A percentile compares a stretch with the other conserved stretches of the same genome.
Conservation (phyloP, 2,113 vertebrate genomes). For the Crotalus viridis region DNA sequence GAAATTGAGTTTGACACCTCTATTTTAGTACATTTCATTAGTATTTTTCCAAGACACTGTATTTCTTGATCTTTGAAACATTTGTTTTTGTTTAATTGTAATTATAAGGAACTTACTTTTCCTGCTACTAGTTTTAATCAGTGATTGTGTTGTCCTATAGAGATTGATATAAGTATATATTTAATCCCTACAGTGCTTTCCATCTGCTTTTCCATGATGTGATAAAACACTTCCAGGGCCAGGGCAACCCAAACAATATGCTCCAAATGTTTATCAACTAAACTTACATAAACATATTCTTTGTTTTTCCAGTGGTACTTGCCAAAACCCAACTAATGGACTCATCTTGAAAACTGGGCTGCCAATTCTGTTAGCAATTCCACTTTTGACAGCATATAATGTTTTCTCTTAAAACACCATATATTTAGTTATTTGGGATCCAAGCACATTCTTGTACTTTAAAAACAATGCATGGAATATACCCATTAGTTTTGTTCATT, state of each 20-base stretch:
- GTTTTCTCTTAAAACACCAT: neutral
- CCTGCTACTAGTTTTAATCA: neutral
- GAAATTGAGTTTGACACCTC: too few species aligned
- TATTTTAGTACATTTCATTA: neutral
- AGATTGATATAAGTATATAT: neutral
- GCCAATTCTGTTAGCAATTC: neutral
- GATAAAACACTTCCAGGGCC: neutral
- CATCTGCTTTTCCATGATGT: neutral
- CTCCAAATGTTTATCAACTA: neutral
- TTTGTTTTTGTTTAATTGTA: neutral
- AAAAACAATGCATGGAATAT: neutral
- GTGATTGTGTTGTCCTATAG: neutral
- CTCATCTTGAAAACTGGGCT: neutral
- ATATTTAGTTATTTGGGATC: neutral
- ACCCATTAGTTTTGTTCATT: neutral
- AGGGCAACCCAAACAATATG: neutral
- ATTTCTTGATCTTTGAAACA: neutral
- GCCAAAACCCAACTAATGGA: neutral
- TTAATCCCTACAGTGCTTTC: neutral
- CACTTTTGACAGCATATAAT: neutral
- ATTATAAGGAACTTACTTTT: neutral
- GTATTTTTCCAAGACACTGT: neutral
- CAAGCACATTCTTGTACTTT: neutral
- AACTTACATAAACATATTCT: neutral
- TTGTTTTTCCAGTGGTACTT: neutral